Conservation (phyloP, 2,888 invertebrate species). For the Tetragonisca angustula region DNA sequence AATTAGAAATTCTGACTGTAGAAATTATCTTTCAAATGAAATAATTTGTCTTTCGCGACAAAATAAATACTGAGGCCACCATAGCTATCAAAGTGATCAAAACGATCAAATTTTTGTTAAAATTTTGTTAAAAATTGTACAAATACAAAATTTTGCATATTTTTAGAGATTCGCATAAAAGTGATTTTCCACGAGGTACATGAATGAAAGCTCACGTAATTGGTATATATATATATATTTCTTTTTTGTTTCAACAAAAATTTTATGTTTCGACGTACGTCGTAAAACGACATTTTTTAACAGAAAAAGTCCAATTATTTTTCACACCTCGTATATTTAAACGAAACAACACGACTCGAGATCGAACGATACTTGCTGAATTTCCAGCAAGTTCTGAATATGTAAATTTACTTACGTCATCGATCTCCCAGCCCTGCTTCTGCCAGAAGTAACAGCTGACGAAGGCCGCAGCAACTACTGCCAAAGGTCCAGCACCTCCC, state of each 20-base stretch:
- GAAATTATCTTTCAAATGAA: neutral
- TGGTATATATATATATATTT: no score
- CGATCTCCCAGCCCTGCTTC: constrained; percentile 93
- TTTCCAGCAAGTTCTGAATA: neutral
- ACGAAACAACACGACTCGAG: neutral
- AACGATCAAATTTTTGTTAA: no score
- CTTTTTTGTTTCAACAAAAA: no score
- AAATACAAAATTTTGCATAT: no score
- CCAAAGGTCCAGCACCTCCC: constrained; percentile 92
- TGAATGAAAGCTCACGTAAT: no score
- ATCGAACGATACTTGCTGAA: neutral
- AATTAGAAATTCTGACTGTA: neutral
- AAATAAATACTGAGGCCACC: neutral
- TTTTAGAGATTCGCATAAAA: no score
- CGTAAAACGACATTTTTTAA: no score
- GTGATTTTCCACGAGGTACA: no score
- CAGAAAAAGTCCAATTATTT: no score
- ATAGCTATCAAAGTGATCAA: no score
- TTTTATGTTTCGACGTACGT: no score
- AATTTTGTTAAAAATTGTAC: no score
- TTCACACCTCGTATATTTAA: neutral
- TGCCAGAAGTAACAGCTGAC: constrained; percentile 93
- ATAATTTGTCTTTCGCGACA: neutral
- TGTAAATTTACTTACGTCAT: constrained; percentile 85
- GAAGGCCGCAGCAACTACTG: constrained; percentile 92